A percentile compares a stretch with the other conserved stretches of the same genome.
phyloP scores from a whole-genome alignment of 1,140 invertebrate genomes.

The Chionoecetes opilio region DNA sequence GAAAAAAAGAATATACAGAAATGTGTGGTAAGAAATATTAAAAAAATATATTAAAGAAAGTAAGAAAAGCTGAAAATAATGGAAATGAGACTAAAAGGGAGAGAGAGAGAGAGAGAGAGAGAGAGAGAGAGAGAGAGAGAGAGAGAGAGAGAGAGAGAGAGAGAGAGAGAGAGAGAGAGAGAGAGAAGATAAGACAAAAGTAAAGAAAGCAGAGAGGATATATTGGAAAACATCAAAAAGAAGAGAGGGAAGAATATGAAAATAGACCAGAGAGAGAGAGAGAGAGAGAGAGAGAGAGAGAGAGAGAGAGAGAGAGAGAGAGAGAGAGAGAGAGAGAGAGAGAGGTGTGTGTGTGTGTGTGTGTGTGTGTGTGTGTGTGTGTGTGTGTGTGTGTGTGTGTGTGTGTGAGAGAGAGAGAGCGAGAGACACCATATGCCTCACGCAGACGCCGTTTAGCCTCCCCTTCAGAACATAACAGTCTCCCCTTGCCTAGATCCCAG shows the following conservation, averaged over 20 bases:
- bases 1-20: neutral
- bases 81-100: neutral
- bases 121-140: neutral
- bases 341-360: too few relatives aligned
- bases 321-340: neutral
- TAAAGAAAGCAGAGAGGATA: too few relatives aligned
- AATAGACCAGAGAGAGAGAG: too few relatives aligned
- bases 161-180: neutral
- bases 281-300: too few relatives aligned
- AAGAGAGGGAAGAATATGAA: neutral
- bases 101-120: neutral
- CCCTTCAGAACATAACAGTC: slow-evolving; percentile 74
- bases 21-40: too few relatives aligned
- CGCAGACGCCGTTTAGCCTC: slow-evolving; percentile 58
- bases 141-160: slow-evolving; percentile 40
- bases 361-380: neutral
- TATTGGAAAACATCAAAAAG: too few relatives aligned
- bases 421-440: slow-evolving; percentile 66
- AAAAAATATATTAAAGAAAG: too few relatives aligned
- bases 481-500: slow-evolving; percentile 68
- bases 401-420: neutral
- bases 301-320: too few relatives aligned
- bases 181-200: too few relatives aligned
- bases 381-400: too few relatives aligned
- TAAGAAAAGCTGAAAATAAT: too few relatives aligned